Conservation (phyloP, 1,140 invertebrate genomes). For the Drosophila ficusphila region DNA sequence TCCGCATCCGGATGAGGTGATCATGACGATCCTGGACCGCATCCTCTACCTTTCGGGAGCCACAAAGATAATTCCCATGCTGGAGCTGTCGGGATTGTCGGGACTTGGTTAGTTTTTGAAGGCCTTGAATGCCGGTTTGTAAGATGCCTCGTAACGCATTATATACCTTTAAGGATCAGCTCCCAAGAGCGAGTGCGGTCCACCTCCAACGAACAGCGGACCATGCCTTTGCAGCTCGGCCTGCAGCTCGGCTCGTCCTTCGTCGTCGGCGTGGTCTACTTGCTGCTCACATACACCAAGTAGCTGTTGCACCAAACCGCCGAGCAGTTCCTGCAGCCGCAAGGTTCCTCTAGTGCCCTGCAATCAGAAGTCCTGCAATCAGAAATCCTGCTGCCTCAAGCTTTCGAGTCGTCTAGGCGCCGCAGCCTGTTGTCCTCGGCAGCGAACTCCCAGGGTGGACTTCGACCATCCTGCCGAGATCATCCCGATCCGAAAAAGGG, state of each 20-base stretch:
- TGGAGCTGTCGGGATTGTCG: not conserved
- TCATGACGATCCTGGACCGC: conserved; percentile 50
- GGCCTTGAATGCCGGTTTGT: too few species aligned
- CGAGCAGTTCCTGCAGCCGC: not conserved
- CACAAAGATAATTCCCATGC: conserved; percentile 22
- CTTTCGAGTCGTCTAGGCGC: not conserved
- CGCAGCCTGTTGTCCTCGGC: conserved; percentile 8
- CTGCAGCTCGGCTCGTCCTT: not conserved
- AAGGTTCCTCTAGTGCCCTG: not conserved
- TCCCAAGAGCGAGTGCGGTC: not conserved
- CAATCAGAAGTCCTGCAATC: not conserved
- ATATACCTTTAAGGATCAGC: not conserved
- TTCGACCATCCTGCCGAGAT: conserved; percentile 50
- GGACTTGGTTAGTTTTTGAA: not conserved
- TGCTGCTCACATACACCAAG: conserved; percentile 2
- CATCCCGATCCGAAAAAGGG: not conserved
- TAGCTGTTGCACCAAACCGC: not conserved
- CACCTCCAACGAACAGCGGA: not conserved
- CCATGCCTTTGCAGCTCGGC: not conserved
- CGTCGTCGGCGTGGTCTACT: not conserved
- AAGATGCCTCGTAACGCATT: too few species aligned
- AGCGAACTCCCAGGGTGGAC: conserved; percentile 43
- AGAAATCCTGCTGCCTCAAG: conserved; percentile 11
- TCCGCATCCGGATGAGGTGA: conserved; percentile 58
- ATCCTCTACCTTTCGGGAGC: conserved; percentile 43